Evolutionary conservation across 92 coral and sea anemone species (phyloP), one percentile per base, ranked within the genome.

Genomic region (Muricea muricata): DNA sequence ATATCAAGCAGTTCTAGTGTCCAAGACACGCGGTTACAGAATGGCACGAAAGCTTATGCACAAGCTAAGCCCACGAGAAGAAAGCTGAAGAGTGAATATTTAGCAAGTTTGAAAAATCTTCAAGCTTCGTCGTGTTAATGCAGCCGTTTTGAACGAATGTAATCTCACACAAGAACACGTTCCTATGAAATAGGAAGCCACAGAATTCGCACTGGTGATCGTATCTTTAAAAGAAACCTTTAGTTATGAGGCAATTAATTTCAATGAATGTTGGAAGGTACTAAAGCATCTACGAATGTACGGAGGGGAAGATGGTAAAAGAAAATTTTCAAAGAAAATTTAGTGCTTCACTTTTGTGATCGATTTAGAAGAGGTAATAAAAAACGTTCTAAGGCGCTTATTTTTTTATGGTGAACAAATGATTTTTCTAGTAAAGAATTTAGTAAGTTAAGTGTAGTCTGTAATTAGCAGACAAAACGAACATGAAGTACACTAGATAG

Each of bases 91-190:
- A 86, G 87, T 48, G 93, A 91, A 29, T 93, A 93, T 60, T 84
- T 95, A 26, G 96, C 96, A 20, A 95, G 87, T 82, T 56, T 95
- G 69, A 91, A 94, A 18, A 88, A 92, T 81, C 87, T 95, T 45
- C 98, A 93, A 79, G 94, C 98, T n/a, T 95, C 98, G 6, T 91
- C 98, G 29, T 95, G 98, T 73, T 93, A 74, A 85, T n/a, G 26
- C 3, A 15, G n/a, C 7, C 6, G 7, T 33, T 0, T 24, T 17
- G 35, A n/a, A n/a, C 28, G 5, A 24, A 24, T 18, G 15, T 55
- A 65, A 20, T 45, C 50, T 45, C 15, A 45, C 9, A 45, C 15
- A 45, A 45, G 50, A 3, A 12, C 14, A 45, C 8, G 14, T 45
- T 45, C 50, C 14, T 45, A 45, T 45, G 9, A 45, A 45, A 45